Conservation (phyloP, 2,888 invertebrate genomes). For the Steromphala cineraria region DNA sequence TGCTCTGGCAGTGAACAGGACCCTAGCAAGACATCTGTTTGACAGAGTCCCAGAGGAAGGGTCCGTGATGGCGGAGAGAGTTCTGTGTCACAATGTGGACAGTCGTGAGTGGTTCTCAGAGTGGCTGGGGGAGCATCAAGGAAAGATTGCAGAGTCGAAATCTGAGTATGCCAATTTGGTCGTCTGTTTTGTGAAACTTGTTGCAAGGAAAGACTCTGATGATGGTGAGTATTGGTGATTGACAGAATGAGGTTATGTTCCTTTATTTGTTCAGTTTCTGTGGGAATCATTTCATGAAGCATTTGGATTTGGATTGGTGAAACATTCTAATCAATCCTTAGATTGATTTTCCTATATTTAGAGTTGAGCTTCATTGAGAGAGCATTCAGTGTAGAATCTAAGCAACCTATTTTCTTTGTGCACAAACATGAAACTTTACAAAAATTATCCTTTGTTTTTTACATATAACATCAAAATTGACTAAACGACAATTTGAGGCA, state of each 20-base stretch:
- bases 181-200: not conserved
- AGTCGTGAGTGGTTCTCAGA: slow-evolving; percentile 21
- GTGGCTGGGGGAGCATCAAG: slow-evolving; percentile 17
- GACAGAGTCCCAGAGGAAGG: not conserved
- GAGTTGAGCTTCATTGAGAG: too few relatives aligned
- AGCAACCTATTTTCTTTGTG: too few relatives aligned
- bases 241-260: not conserved
- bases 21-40: not conserved
- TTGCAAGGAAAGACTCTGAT: not conserved
- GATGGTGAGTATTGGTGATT: not conserved
- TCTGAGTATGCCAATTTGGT: not conserved
- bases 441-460: too few relatives aligned
- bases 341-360: too few relatives aligned
- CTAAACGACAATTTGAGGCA: too few relatives aligned
- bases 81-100: slow-evolving; percentile 17
- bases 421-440: too few relatives aligned
- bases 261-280: too few relatives aligned
- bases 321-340: too few relatives aligned
- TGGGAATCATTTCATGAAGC: too few relatives aligned
- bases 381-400: too few relatives aligned
- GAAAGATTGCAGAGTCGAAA: not conserved
- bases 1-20: not conserved
- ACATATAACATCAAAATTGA: too few relatives aligned
- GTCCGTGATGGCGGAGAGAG: slow-evolving; percentile 1
- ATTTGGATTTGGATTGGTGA: too few relatives aligned